These are phyloP conservation scores for Otus sunia DNA, from an alignment of 2,113 vertebrate genomes.

Conservation along the genomic window DNA sequence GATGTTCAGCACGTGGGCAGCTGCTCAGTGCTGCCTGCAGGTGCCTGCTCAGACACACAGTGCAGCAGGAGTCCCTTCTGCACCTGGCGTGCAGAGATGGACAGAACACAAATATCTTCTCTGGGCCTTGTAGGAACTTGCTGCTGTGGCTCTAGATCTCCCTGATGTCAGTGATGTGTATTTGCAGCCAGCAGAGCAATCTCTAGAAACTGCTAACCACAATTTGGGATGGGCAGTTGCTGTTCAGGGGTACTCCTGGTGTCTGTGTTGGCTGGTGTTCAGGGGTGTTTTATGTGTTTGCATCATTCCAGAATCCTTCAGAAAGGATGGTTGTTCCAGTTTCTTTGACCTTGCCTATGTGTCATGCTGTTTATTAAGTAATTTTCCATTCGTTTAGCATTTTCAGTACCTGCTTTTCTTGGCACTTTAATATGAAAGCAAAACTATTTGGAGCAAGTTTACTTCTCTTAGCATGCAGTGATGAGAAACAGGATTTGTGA, in stretches of 20 bases:
- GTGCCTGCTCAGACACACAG: not conserved
- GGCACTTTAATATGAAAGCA: not conserved
- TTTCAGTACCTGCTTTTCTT: not conserved
- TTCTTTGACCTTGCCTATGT: not conserved
- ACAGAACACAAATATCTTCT: not conserved
- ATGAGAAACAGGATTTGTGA: not conserved
- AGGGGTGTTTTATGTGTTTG: not conserved
- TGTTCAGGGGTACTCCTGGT: not conserved
- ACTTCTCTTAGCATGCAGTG: not conserved
- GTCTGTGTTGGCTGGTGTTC: not conserved
- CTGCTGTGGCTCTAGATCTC: not conserved
- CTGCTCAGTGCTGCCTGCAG: not conserved
- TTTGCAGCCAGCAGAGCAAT: not conserved
- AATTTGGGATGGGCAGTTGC: not conserved
- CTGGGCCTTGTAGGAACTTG: not conserved
- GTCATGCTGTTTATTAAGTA: not conserved
- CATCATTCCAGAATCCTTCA: not conserved
- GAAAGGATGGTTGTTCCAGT: not conserved
- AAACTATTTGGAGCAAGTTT: not conserved
- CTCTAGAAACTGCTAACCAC: not conserved
- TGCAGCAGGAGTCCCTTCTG: not conserved
- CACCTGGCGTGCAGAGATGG: not conserved
- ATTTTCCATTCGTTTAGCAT: not conserved
- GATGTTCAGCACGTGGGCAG: rapidly evolving
- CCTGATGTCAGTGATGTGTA: not conserved